Evolutionary conservation across 2,113 vertebrate genomes (phyloP).

Genomic region (Dendrocopos noguchii): DNA sequence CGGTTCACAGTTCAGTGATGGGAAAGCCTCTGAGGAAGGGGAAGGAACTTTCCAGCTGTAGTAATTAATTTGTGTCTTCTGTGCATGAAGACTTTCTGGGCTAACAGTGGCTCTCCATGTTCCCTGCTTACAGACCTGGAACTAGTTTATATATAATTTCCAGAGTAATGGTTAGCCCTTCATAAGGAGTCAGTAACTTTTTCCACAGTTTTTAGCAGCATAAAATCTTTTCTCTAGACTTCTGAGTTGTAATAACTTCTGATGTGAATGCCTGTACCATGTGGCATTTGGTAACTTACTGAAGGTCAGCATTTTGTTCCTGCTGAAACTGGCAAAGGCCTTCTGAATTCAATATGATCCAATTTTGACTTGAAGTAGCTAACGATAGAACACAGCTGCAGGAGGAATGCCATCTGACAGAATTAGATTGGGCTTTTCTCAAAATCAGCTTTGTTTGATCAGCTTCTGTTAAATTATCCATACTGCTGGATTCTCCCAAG

Average conservation of each 20-base stretch:
- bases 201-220: not conserved
- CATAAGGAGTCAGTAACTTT: not conserved
- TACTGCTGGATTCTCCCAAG: not conserved
- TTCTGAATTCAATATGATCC: not conserved
- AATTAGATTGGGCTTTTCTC: not conserved
- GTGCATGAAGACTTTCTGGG: not conserved
- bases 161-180: not conserved
- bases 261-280: not conserved
- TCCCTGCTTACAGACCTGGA: not conserved
- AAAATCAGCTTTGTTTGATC: not conserved
- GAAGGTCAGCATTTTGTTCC: not conserved
- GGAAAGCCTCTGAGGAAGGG: not conserved
- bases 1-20: not conserved
- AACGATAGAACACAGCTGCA: not conserved
- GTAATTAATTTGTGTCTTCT: not conserved
- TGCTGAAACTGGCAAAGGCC: not conserved
- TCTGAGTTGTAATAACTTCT: not conserved
- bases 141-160: not conserved
- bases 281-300: not conserved
- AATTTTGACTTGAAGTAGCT: not conserved
- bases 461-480: not conserved
- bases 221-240: not conserved
- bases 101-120: not conserved
- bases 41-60: not conserved
- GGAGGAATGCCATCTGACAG: not conserved